Evolutionary conservation across 2,113 vertebrate species (phyloP).

Genomic region (Lagopus muta): DNA sequence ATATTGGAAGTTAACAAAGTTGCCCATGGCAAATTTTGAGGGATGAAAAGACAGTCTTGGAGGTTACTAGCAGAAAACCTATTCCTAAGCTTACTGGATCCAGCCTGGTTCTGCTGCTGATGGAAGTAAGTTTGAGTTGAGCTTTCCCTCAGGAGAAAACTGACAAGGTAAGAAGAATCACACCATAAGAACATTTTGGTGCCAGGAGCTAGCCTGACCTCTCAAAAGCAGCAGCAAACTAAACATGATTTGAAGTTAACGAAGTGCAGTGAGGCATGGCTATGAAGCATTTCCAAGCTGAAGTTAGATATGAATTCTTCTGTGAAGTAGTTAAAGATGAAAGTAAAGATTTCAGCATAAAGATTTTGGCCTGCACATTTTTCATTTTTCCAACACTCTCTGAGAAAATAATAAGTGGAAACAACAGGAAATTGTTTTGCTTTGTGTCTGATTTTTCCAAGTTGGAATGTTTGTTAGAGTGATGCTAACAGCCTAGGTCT

Average conservation of each 20-base stretch:
- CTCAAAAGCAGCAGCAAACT: neutral
- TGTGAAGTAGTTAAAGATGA: neutral
- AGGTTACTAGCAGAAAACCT: neutral
- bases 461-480: neutral
- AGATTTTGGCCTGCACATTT: neutral
- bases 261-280: neutral
- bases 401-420: neutral
- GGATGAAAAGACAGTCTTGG: neutral
- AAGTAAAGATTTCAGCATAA: neutral
- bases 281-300: neutral
- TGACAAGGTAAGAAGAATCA: neutral
- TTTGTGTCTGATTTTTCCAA: neutral
- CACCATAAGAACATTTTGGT: neutral
- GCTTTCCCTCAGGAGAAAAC: neutral
- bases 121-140: neutral
- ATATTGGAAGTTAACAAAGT: neutral
- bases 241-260: neutral
- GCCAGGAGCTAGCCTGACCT: neutral
- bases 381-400: neutral
- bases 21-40: neutral
- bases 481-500: neutral
- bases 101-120: neutral
- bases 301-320: neutral
- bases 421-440: accelerated
- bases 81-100: neutral